phyloP scores from a whole-genome alignment of 1,140 invertebrate genomes.

The Dendroctonus ponderosae region DNA sequence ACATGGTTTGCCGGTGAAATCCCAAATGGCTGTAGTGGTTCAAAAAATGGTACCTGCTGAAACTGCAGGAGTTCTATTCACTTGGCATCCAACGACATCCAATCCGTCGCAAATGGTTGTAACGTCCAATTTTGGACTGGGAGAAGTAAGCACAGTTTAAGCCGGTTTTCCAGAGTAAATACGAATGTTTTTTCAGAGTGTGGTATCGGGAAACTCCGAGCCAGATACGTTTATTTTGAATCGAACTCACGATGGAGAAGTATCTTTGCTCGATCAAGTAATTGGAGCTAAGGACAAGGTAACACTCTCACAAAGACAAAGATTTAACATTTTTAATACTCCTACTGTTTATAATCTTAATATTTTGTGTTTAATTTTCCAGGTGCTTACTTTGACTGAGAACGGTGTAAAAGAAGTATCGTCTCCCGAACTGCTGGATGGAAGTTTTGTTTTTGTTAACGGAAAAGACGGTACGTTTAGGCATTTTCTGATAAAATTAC shows the following conservation, averaged over 20 bases:
- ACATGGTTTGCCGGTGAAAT: conserved; percentile 63
- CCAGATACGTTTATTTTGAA: conserved; percentile 69
- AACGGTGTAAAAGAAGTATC: conserved; percentile 48
- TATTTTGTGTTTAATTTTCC: background rate
- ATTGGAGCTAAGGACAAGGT: conserved; percentile 60
- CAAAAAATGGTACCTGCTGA: conserved; percentile 73
- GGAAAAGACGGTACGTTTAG: background rate
- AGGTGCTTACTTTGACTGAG: conserved; percentile 52
- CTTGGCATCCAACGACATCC: conserved; percentile 68
- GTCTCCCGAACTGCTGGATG: conserved; percentile 44
- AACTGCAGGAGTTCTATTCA: conserved; percentile 78
- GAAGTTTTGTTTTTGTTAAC: conserved; percentile 11
- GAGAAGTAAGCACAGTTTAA: conserved; percentile 60
- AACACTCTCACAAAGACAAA: background rate
- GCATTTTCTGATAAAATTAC: background rate
- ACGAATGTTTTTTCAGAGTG: conserved; percentile 55
- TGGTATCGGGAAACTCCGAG: conserved; percentile 72
- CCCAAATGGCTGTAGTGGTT: conserved; percentile 76
- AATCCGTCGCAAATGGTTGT: conserved; percentile 67
- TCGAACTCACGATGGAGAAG: conserved; percentile 52
- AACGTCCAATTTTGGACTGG: conserved; percentile 78
- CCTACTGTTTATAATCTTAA: no score
- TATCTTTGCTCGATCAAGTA: conserved; percentile 54
- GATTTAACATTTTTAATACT: background rate
- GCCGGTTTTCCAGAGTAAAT: background rate